phyloP scores from a whole-genome alignment of 2,888 invertebrate genomes.

The Melitaea athalia region DNA sequence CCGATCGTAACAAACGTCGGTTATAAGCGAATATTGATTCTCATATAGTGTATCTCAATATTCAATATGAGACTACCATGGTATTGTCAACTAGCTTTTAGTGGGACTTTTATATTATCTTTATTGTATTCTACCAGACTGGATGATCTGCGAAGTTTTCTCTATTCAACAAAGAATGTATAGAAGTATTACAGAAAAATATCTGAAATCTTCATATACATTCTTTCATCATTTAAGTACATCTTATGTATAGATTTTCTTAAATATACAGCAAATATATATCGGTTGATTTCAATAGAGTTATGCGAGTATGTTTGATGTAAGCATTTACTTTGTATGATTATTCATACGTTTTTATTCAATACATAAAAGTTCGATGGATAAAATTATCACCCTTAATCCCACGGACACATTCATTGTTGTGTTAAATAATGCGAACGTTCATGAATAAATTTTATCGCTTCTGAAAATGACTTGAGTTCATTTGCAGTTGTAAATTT shows the following conservation, averaged over 20 bases:
- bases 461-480: slow-evolving; percentile 14
- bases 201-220: too few relatives aligned
- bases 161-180: too few relatives aligned
- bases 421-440: background rate
- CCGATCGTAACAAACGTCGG: background rate
- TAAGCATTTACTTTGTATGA: too few relatives aligned
- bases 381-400: background rate
- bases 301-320: too few relatives aligned
- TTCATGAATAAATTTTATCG: slow-evolving; percentile 17
- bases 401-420: background rate
- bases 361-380: background rate
- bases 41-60: background rate
- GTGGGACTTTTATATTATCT: too few relatives aligned
- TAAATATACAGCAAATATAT: too few relatives aligned
- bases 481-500: slow-evolving; percentile 24
- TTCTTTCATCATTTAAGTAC: too few relatives aligned
- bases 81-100: background rate
- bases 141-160: too few relatives aligned
- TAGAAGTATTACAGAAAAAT: too few relatives aligned
- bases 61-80: background rate
- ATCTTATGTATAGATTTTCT: too few relatives aligned
- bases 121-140: too few relatives aligned
- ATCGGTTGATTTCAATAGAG: too few relatives aligned
- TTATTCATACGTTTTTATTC: background rate
- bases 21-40: background rate